Base-by-base conservation (phyloP, 2,797 vertebrate genomes). In the Nothura maculosa region DNA sequence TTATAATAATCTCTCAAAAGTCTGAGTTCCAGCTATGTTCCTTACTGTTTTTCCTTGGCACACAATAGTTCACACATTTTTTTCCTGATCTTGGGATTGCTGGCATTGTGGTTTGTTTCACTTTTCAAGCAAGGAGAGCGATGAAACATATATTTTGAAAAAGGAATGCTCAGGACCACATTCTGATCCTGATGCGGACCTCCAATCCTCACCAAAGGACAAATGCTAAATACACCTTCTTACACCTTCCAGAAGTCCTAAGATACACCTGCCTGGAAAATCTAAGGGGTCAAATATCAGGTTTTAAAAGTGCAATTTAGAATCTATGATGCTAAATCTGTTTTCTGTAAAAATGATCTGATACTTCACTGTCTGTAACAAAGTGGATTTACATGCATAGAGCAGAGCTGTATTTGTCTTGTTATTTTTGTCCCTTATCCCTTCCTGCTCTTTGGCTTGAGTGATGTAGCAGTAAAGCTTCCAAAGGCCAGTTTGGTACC, bases 1-100 rank as follows among this genome's bases (percentile, higher is more conserved):
- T 96, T 87, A 92, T 67, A 97, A 93, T 90, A 81, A 94, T 81
- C 89, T 91, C 90, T 94, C 90, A 66, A 81, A 97, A 95, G 50
- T 80, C 52, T 82, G 64, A 93, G 93, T 80, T 78, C 34, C 62
- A 96, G 67, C 58, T 92, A 69, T 76, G 64, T 91, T 87, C 89
- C 79, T 85, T 79, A 73, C 48, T 42, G 50, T 85, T 96, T 93
- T 92, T 79, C 61, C 63, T 94, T 78, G 63, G 81, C 52, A 88
- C 75, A 95, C 74, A 94, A 91, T 28, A 83, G 67, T 72, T 90
- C 79, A 87, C 87, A 94, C 70, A 89, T 72, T 72, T 84, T 84
- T 89, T 58, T 93, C 92, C 77, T 85, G 40, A 54, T 69, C 94
- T 85, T 19, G 67, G 57, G 52, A 92, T 93, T 86, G 74, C 42